Conservation (phyloP, 2,797 vertebrate genomes). For the Eutrigla gurnardus region DNA sequence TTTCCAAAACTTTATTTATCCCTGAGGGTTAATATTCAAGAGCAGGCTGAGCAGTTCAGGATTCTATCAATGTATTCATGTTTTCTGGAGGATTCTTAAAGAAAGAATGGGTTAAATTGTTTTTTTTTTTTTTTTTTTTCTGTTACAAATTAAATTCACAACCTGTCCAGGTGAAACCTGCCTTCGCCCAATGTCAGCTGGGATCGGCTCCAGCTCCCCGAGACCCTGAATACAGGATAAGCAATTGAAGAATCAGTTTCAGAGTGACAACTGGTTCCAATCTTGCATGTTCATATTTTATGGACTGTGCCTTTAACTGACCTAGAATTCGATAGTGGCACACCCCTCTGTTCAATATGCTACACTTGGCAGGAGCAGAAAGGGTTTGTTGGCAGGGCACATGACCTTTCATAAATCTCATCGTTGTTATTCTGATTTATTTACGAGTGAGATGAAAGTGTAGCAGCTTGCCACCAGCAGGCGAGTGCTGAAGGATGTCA, state of each 20-base stretch:
- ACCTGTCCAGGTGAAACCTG: no score
- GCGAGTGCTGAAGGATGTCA: neutral
- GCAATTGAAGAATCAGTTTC: neutral
- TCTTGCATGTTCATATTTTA: neutral
- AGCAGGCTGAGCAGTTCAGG: no score
- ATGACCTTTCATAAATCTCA: slow-evolving; percentile 47
- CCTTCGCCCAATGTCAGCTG: no score
- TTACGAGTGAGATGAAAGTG: slow-evolving; percentile 58
- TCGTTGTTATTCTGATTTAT: slow-evolving; percentile 56
- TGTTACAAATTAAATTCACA: neutral
- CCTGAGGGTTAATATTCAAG: no score
- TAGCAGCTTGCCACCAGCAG: slow-evolving; percentile 33
- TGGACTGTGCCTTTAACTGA: slow-evolving; percentile 28
- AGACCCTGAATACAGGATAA: no score
- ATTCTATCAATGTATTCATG: neutral
- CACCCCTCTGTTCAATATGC: slow-evolving; percentile 14
- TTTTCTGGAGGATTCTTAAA: neutral
- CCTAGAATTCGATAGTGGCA: slow-evolving; percentile 21
- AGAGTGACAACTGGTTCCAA: neutral
- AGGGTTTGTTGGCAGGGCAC: slow-evolving; percentile 1
- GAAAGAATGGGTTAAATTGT: neutral
- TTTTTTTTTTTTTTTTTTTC: neutral
- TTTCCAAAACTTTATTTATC: no score
- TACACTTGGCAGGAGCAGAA: slow-evolving; percentile 11
- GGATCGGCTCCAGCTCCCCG: no score